A percentile compares a stretch with the other conserved stretches of the same genome.
phyloP scores from a whole-genome alignment of 2,113 vertebrate species.

The Blennius ocellaris region DNA sequence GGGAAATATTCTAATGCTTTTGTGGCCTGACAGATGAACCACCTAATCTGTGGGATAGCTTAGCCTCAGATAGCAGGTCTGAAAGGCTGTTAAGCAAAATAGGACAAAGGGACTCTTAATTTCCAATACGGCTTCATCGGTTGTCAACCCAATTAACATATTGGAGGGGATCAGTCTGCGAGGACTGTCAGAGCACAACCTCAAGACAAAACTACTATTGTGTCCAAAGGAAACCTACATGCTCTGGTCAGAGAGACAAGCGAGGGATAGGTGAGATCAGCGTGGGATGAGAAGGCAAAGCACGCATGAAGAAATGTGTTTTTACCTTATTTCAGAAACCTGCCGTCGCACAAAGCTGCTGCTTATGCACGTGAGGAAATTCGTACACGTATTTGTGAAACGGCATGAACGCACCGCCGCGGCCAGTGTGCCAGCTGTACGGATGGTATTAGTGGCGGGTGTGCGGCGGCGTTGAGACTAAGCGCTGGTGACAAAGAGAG shows the following conservation, averaged over 20 bases:
- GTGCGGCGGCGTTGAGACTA: conserved; percentile 67
- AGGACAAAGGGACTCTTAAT: conserved; percentile 78
- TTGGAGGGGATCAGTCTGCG: conserved; percentile 74
- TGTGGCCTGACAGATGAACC: conserved; percentile 66
- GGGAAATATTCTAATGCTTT: conserved; percentile 77
- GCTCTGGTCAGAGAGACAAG: conserved; percentile 52
- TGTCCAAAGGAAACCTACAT: conserved; percentile 68
- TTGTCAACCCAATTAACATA: conserved; percentile 80
- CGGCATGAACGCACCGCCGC: background rate
- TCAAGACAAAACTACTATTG: conserved; percentile 75
- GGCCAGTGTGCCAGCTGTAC: conserved; percentile 23
- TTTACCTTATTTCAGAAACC: background rate
- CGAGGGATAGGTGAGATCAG: conserved; percentile 46
- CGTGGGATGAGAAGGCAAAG: conserved; percentile 29
- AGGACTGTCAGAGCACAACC: conserved; percentile 78
- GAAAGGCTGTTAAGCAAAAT: conserved; percentile 65
- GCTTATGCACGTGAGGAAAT: too few relatives aligned
- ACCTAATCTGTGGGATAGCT: conserved; percentile 75
- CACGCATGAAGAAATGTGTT: background rate
- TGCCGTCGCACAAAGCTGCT: background rate
- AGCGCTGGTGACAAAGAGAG: conserved; percentile 78
- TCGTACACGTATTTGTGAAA: background rate
- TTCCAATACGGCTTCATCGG: conserved; percentile 73
- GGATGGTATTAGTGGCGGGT: conserved; percentile 35
- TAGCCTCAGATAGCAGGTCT: conserved; percentile 66